A percentile compares a stretch with the other conserved stretches of the same genome.
phyloP scores from a whole-genome alignment of 2,113 vertebrate species.

The Pteropus alecto region DNA sequence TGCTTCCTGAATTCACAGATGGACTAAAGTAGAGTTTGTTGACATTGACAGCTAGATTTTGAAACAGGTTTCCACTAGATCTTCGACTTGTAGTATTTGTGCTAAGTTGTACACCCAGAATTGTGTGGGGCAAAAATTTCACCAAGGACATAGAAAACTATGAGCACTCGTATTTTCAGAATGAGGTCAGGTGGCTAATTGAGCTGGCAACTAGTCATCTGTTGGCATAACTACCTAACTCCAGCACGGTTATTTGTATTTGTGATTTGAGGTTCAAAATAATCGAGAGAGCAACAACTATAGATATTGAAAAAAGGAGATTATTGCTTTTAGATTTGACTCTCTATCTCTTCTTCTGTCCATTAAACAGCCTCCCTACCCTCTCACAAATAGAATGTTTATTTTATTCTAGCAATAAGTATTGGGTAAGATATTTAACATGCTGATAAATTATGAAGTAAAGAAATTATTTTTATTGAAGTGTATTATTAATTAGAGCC shows the following conservation, averaged over 20 bases:
- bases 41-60: constrained; percentile 34
- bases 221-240: constrained; percentile 45
- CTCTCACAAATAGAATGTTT: constrained; percentile 18
- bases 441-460: constrained; percentile 63
- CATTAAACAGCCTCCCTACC: neutral
- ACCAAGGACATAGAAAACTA: constrained; percentile 47
- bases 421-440: constrained; percentile 63
- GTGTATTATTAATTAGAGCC: constrained; percentile 78
- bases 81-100: constrained; percentile 20
- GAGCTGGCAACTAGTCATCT: constrained; percentile 40
- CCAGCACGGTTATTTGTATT: constrained; percentile 55
- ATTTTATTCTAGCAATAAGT: constrained; percentile 62
- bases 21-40: neutral
- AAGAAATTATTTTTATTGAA: constrained; percentile 77
- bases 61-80: constrained; percentile 50
- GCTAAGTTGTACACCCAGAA: constrained; percentile 48
- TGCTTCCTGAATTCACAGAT: constrained; percentile 17
- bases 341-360: neutral
- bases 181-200: constrained; percentile 66
- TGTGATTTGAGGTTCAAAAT: constrained; percentile 46
- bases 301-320: neutral
- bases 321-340: neutral
- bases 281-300: constrained; percentile 13
- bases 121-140: constrained; percentile 26
- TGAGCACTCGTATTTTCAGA: constrained; percentile 44